A percentile compares a stretch with the other conserved stretches of the same genome.
phyloP scores from a whole-genome alignment of 2,797 vertebrate species.

The Vireo griseus region DNA sequence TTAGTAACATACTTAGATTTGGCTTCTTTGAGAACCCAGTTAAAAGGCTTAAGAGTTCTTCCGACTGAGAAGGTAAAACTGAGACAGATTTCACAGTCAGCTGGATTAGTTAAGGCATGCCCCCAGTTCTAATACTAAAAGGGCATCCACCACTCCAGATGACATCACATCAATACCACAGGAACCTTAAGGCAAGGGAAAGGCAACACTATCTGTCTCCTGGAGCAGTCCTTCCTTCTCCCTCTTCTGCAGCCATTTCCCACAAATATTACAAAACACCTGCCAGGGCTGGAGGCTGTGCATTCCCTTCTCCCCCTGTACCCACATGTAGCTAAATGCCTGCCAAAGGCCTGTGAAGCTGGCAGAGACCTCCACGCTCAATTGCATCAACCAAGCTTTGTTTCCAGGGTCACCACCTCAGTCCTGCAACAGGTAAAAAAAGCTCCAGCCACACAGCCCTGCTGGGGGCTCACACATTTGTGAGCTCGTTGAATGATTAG shows the following conservation, averaged over 20 bases:
- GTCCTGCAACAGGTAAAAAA: background rate
- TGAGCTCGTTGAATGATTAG: background rate
- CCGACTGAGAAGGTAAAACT: background rate
- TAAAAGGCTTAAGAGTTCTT: background rate
- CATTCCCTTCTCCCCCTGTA: background rate
- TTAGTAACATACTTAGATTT: background rate
- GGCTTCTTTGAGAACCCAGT: background rate
- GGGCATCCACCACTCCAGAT: background rate
- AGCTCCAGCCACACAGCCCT: background rate
- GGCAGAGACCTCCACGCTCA: background rate
- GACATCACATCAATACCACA: background rate
- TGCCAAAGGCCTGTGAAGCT: background rate
- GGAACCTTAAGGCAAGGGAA: background rate
- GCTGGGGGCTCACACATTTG: background rate
- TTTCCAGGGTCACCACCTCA: background rate
- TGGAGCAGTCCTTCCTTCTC: background rate
- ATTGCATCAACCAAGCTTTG: background rate
- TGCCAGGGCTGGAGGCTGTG: background rate
- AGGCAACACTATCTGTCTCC: accelerated
- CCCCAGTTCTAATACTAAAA: background rate
- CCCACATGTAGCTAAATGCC: accelerated
- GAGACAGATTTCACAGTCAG: background rate
- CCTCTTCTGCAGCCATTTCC: background rate
- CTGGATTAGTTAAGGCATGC: background rate
- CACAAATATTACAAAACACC: background rate